A percentile compares a stretch with the other conserved stretches of the same genome.
phyloP scores from a whole-genome alignment of 2,888 invertebrate species.

The Odontothrips loti region DNA sequence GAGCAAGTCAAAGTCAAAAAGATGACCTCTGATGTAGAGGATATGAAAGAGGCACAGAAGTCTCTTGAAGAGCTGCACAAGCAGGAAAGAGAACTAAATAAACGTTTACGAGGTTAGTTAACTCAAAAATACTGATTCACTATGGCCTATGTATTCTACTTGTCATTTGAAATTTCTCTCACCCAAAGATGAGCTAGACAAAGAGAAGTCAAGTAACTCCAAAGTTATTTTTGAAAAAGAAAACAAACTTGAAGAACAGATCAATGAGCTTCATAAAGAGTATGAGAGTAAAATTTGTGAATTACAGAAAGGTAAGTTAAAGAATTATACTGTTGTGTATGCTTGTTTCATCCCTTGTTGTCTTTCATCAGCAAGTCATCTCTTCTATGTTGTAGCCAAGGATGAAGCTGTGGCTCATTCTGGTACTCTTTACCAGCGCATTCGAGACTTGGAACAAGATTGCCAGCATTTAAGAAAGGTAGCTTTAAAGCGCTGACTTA shows the following conservation, averaged over 20 bases:
- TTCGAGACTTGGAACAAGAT: not conserved
- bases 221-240: not conserved
- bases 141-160: not conserved
- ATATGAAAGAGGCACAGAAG: not conserved
- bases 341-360: not conserved
- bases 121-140: not conserved
- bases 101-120: not conserved
- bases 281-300: not conserved
- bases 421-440: not conserved
- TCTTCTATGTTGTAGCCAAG: not conserved
- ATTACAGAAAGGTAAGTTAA: not conserved
- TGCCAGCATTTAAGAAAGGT: not conserved
- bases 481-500: not conserved
- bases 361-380: not conserved
- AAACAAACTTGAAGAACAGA: not conserved
- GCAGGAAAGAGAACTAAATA: not conserved
- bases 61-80: not conserved
- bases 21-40: not conserved
- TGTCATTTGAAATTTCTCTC: not conserved
- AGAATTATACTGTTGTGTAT: not conserved
- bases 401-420: not conserved
- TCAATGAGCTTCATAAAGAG: not conserved
- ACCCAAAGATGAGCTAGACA: not conserved
- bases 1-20: not conserved
- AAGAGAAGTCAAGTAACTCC: not conserved